These are phyloP conservation scores for Sphecodes monilicornis DNA, from an alignment of 2,888 invertebrate species.

Conservation along the genomic window DNA sequence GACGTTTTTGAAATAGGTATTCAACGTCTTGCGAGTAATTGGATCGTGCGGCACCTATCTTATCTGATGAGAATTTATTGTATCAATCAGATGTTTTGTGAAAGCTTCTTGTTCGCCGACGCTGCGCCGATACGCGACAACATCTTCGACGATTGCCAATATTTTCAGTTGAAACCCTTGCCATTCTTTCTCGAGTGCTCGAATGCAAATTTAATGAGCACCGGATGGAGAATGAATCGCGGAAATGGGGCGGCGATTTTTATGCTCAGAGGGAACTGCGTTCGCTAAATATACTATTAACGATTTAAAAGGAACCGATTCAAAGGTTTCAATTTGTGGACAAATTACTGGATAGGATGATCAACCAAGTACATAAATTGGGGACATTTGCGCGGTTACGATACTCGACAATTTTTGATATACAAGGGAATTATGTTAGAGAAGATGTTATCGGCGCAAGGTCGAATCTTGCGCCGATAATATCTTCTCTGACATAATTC, in stretches of 20 bases:
- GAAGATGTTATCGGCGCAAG: too few species aligned
- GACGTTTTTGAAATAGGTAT: constrained; percentile 75
- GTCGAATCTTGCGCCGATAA: too few species aligned
- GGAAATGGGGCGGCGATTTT: constrained; percentile 54
- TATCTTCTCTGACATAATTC: too few species aligned
- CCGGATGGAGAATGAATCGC: constrained; percentile 37
- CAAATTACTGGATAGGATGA: not conserved
- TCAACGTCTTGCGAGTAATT: constrained; percentile 78
- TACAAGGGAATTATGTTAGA: too few species aligned
- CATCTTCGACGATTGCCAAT: constrained; percentile 67
- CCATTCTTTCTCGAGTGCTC: constrained; percentile 34
- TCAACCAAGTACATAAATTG: not conserved
- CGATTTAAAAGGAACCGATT: not conserved
- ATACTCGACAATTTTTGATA: too few species aligned
- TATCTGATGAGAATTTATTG: constrained; percentile 80
- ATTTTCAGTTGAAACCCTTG: constrained; percentile 50
- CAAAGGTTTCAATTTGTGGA: not conserved
- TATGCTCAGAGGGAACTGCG: constrained; percentile 18
- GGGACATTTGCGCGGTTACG: too few species aligned
- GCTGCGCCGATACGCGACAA: constrained; percentile 58
- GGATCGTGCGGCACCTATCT: constrained; percentile 73
- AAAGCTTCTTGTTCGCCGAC: constrained; percentile 67
- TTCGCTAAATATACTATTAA: constrained; percentile 24
- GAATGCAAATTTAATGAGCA: constrained; percentile 61
- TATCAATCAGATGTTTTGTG: constrained; percentile 76